A percentile compares a stretch with the other conserved stretches of the same genome.
phyloP scores from a whole-genome alignment of 2,888 invertebrate species.

The Drosophila gaucha region DNA sequence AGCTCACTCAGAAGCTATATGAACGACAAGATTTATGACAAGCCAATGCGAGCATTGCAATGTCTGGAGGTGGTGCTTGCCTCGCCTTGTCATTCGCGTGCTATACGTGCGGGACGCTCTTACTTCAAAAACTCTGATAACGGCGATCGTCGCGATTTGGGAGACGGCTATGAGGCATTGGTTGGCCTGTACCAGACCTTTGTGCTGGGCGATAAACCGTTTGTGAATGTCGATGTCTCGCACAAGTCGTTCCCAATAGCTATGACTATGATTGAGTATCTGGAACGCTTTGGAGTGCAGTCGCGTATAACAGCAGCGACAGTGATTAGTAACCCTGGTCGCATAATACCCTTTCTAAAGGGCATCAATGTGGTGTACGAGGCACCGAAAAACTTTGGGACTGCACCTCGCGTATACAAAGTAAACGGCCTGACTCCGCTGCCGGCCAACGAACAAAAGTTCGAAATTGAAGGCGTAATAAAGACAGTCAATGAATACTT shows the following conservation, averaged over 20 bases:
- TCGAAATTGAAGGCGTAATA: slow-evolving; percentile 69
- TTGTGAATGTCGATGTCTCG: slow-evolving; percentile 95
- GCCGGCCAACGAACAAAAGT: slow-evolving; percentile 82
- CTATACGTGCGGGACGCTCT: slow-evolving; percentile 86
- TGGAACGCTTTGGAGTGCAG: slow-evolving; percentile 74
- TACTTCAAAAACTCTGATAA: slow-evolving; percentile 88
- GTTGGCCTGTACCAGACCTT: slow-evolving; percentile 97
- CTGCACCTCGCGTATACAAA: slow-evolving; percentile 66
- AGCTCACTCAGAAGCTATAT: slow-evolving; percentile 78
- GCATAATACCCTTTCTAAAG: slow-evolving; percentile 56
- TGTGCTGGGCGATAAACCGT: slow-evolving; percentile 94
- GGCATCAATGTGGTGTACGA: slow-evolving; percentile 77
- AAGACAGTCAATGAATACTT: slow-evolving; percentile 85
- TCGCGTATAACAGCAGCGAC: slow-evolving; percentile 11
- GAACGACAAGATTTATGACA: slow-evolving; percentile 77
- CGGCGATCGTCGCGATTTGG: slow-evolving; percentile 85
- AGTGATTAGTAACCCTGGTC: slow-evolving; percentile 2
- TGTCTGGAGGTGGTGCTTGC: slow-evolving; percentile 89
- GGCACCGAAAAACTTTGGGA: slow-evolving; percentile 71
- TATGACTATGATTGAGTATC: slow-evolving; percentile 85
- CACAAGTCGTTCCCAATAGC: slow-evolving; percentile 91
- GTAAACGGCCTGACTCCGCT: slow-evolving; percentile 59
- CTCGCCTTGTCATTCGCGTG: slow-evolving; percentile 83
- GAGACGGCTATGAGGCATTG: slow-evolving; percentile 95
- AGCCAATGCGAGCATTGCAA: slow-evolving; percentile 85